Conservation (phyloP, 1,140 invertebrate species). For the Triops longicaudatus region DNA sequence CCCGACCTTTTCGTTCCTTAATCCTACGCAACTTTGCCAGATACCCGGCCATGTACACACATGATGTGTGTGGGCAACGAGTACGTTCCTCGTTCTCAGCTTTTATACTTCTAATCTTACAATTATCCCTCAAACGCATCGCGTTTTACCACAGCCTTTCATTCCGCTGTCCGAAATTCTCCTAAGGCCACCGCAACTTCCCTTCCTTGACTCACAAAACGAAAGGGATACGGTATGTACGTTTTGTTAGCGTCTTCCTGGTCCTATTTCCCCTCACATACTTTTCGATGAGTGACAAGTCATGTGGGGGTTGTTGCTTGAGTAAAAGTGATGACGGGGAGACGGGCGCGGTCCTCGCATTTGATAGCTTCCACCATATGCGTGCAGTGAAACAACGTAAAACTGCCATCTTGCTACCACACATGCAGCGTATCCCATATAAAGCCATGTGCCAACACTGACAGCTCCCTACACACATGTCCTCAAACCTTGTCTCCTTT, state of each 20-base stretch:
- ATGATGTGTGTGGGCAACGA: too few species aligned
- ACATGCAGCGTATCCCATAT: neutral
- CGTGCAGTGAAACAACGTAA: neutral
- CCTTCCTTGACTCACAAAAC: neutral
- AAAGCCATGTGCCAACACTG: neutral
- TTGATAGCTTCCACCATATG: neutral
- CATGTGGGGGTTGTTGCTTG: neutral
- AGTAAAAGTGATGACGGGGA: neutral
- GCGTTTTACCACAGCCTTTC: too few species aligned
- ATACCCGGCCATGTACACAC: too few species aligned
- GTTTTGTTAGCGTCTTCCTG: neutral
- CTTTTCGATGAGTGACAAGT: neutral
- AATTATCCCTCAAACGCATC: too few species aligned
- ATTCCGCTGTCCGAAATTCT: too few species aligned
- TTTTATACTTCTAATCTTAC: too few species aligned
- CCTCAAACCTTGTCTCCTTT: too few species aligned
- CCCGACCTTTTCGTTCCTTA: too few species aligned
- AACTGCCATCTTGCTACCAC: neutral
- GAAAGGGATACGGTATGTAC: neutral
- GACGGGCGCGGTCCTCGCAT: neutral
- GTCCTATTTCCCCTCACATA: neutral
- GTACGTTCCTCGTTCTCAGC: too few species aligned
- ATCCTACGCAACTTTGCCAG: too few species aligned
- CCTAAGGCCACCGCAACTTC: neutral
- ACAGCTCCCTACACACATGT: neutral